Evolutionary conservation across 2,888 invertebrate species (phyloP), one percentile per base, ranked within the genome.

Genomic region (Notodromas monacha): DNA sequence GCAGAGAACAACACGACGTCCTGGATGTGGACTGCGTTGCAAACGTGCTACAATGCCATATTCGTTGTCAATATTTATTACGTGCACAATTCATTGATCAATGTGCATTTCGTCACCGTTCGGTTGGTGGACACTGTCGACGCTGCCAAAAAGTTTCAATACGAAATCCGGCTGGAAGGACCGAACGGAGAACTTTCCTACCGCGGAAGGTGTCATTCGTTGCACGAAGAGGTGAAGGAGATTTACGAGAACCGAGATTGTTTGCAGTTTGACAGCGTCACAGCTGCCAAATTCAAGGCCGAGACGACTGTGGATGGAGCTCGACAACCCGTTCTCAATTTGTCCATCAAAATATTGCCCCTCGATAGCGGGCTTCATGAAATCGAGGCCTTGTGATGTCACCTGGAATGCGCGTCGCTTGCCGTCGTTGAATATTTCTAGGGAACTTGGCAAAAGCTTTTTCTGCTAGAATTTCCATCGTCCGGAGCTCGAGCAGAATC

Each of bases 241-340:
- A 27, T 27, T 13, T 27, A 27, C 12, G 27, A 27, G 6, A 6
- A 12, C 12, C 27, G 27, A 27, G 27, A 27, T 27, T 27, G 27
- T 12, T 12, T 27, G 6, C 12, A n/a, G 5, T 27, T 27, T 27
- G 27, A 27, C 12, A 12, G 10, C 8, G 6, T 5, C 12, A 27
- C 27, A 12, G 27, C 27, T 6, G 11, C 10, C 5, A 6, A 12
- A 27, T 27, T 27, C 27, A 6, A 12, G 8, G 6, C 27, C 12
- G 5, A 27, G 12, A 12, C 12, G 27, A 6, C 27, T 8, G 8
- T 6, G 6, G 21, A 21, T 21, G 27, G 27, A 12, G 8, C 5
- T 6, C 8, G 27, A 6, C 27, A 13, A 13, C 27, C 10, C 6
- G 27, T 27, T 6, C 12, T 27, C 21, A 21, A 6, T 21, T 21